phyloP scores from a whole-genome alignment of 2,113 vertebrate genomes.

The Nyctereutes procyonoides region DNA sequence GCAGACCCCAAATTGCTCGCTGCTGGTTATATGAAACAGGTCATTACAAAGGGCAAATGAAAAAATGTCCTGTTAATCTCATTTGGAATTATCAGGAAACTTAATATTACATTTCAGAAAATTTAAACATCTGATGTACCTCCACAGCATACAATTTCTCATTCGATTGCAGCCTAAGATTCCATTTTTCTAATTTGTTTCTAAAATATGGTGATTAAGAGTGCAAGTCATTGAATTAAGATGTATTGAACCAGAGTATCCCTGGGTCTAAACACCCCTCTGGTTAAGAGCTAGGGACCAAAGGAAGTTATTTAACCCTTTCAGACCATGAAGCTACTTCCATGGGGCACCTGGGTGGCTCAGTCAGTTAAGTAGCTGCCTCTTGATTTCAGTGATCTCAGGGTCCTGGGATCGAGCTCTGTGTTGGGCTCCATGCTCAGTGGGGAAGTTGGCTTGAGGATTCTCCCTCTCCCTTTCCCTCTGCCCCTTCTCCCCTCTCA shows the following conservation, averaged over 20 bases:
- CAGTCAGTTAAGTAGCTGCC: neutral
- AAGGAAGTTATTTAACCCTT: slow-evolving; percentile 33
- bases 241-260: neutral
- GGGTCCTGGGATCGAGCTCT: neutral
- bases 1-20: slow-evolving; percentile 79
- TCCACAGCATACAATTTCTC: neutral
- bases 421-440: neutral
- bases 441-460: neutral
- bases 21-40: slow-evolving; percentile 75
- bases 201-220: neutral
- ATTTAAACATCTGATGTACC: slow-evolving; percentile 50
- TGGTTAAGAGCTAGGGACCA: neutral
- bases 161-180: neutral
- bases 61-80: slow-evolving; percentile 69
- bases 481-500: neutral
- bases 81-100: slow-evolving; percentile 63
- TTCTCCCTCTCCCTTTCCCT: neutral
- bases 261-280: neutral
- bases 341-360: neutral
- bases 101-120: slow-evolving; percentile 65
- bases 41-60: slow-evolving; percentile 77
- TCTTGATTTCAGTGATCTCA: neutral
- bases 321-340: neutral
- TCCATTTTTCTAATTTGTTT: slow-evolving; percentile 32
- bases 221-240: slow-evolving; percentile 35